phyloP scores from a whole-genome alignment of 2,113 vertebrate genomes.

The Poecilia latipinna region DNA sequence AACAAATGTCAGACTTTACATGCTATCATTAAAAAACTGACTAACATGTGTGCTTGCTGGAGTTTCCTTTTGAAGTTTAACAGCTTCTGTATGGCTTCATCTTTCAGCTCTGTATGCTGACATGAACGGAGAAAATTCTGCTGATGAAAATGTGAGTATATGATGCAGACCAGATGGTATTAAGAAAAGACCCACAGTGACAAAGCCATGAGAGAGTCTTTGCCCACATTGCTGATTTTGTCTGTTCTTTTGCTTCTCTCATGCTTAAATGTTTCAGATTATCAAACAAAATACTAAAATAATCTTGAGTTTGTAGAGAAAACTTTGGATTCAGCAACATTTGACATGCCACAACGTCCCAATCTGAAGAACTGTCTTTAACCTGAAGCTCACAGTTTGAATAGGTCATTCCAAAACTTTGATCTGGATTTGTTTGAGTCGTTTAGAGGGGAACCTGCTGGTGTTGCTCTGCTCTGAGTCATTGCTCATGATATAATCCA shows the following conservation, averaged over 20 bases:
- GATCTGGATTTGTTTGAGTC: neutral
- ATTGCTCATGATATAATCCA: neutral
- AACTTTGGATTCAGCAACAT: neutral
- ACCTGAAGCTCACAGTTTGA: neutral
- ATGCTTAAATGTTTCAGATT: neutral
- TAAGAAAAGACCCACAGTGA: neutral
- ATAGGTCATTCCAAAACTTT: neutral
- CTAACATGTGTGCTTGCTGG: conserved; percentile 37
- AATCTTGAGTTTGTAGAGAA: neutral
- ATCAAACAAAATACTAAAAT: neutral
- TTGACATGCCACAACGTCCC: neutral
- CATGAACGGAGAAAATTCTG: conserved; percentile 38
- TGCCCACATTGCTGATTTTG: neutral
- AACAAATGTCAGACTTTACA: conserved; percentile 10
- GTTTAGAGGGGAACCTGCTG: neutral
- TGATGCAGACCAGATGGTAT: neutral
- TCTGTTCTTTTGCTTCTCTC: too few species aligned
- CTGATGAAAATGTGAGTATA: conserved; percentile 63
- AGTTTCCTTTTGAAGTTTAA: conserved; percentile 50
- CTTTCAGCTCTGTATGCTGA: conserved; percentile 54
- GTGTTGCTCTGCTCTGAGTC: neutral
- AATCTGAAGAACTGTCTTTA: neutral
- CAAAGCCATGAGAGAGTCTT: neutral
- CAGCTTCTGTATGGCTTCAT: neutral
- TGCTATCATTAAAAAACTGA: conserved; percentile 35